Evolutionary conservation across 2,888 invertebrate genomes (phyloP).

Genomic region (Noctuana brunneofusca): DNA sequence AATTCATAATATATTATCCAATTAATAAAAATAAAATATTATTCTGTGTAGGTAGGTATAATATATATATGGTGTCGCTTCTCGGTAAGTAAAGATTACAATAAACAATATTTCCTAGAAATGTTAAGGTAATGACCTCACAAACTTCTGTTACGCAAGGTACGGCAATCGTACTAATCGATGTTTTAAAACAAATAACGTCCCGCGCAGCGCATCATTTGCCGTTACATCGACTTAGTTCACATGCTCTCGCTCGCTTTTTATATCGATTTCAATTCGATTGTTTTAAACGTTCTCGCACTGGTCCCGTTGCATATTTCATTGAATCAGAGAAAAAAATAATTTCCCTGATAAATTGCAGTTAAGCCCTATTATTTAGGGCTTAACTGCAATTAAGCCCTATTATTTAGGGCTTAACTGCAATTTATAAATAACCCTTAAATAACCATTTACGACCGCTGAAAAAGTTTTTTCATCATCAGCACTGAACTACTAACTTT

Average conservation of each 20-base stretch:
- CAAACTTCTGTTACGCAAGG: background rate
- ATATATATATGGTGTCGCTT: too few relatives aligned
- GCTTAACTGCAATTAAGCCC: too few relatives aligned
- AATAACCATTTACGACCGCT: too few relatives aligned
- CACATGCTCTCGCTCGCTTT: slow-evolving; percentile 54
- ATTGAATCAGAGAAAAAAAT: background rate
- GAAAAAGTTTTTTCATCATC: too few relatives aligned
- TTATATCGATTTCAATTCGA: slow-evolving; percentile 51
- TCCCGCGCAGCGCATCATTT: slow-evolving; percentile 26
- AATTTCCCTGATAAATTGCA: background rate
- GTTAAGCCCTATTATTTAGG: background rate
- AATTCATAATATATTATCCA: too few relatives aligned
- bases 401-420: too few relatives aligned
- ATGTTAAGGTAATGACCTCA: too few relatives aligned
- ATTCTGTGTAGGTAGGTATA: too few relatives aligned
- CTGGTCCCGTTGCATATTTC: slow-evolving; percentile 46
- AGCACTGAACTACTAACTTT: too few relatives aligned
- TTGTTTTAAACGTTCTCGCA: slow-evolving; percentile 46
- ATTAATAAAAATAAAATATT: too few relatives aligned
- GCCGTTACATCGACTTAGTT: slow-evolving; percentile 50
- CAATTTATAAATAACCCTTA: too few relatives aligned
- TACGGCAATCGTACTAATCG: background rate
- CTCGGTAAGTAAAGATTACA: too few relatives aligned
- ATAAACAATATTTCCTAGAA: background rate
- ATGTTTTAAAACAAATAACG: slow-evolving; percentile 15